These are phyloP conservation scores for Platycheirus albimanus DNA, from an alignment of 2,888 invertebrate genomes.

Conservation along the genomic window DNA sequence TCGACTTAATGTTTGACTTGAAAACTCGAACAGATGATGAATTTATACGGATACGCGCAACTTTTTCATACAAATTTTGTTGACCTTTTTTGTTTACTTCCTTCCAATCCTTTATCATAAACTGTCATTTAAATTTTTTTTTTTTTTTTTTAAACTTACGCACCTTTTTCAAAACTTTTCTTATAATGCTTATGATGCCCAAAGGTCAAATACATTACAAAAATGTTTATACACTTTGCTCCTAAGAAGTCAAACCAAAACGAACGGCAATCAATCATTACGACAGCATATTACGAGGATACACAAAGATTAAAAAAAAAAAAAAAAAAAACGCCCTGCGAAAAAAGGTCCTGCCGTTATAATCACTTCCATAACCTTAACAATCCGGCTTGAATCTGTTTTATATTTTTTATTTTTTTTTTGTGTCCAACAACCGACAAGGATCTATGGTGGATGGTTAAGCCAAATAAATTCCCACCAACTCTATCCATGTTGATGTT, in stretches of 20 bases:
- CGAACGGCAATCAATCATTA: constrained; percentile 55
- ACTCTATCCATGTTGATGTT: constrained; percentile 7
- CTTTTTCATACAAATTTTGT: too few relatives aligned
- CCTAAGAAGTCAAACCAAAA: neutral
- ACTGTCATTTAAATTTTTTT: constrained; percentile 3
- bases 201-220: constrained; percentile 34
- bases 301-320: constrained; percentile 26
- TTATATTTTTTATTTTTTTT: constrained; percentile 17
- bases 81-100: too few relatives aligned
- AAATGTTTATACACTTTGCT: neutral
- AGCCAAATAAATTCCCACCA: constrained; percentile 60
- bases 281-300: constrained; percentile 42
- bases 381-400: constrained; percentile 39
- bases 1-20: too few relatives aligned
- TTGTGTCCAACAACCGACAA: neutral
- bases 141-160: too few relatives aligned
- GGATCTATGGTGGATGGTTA: constrained; percentile 19
- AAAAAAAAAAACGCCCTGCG: constrained; percentile 2
- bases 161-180: constrained; percentile 19
- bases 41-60: too few relatives aligned
- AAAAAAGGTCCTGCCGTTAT: constrained; percentile 26
- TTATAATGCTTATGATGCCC: constrained; percentile 6
- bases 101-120: neutral
- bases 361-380: constrained; percentile 24
- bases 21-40: neutral